phyloP scores from a whole-genome alignment of 2,888 invertebrate species.

The Pherbina coryleti region DNA sequence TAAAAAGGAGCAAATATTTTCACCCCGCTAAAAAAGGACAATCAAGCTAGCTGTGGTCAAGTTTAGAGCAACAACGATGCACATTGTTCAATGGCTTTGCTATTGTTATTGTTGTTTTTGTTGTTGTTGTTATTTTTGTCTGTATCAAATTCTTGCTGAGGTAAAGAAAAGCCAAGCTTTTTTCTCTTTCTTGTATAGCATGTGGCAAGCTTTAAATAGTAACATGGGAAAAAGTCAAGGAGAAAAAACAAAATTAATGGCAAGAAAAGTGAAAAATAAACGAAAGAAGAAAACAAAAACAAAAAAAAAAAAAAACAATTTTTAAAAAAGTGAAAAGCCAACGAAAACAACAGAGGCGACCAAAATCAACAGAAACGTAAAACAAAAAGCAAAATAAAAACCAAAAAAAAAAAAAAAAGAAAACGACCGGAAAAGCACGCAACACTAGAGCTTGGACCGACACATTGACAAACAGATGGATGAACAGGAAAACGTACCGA shows the following conservation, averaged over 20 bases:
- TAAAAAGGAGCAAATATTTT: constrained; percentile 34
- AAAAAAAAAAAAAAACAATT: not conserved
- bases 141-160: not conserved
- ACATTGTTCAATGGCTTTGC: not conserved
- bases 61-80: not conserved
- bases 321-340: not conserved
- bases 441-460: not conserved
- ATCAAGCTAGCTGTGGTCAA: constrained; percentile 9
- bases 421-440: not conserved
- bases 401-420: not conserved
- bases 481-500: not conserved
- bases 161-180: not conserved
- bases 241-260: constrained; percentile 1
- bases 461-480: not conserved
- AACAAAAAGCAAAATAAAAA: not conserved
- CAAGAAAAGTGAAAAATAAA: not conserved
- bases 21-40: constrained; percentile 29
- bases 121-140: constrained; percentile 2
- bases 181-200: not conserved
- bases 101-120: constrained; percentile 1
- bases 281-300: not conserved
- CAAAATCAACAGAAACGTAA: not conserved
- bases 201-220: constrained; percentile 9
- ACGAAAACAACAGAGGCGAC: not conserved
- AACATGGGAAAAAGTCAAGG: too few species aligned